Evolutionary conservation across 1,140 invertebrate species (phyloP), one percentile per base, ranked within the genome.

Genomic region (Pseudomyrmex sp.): DNA sequence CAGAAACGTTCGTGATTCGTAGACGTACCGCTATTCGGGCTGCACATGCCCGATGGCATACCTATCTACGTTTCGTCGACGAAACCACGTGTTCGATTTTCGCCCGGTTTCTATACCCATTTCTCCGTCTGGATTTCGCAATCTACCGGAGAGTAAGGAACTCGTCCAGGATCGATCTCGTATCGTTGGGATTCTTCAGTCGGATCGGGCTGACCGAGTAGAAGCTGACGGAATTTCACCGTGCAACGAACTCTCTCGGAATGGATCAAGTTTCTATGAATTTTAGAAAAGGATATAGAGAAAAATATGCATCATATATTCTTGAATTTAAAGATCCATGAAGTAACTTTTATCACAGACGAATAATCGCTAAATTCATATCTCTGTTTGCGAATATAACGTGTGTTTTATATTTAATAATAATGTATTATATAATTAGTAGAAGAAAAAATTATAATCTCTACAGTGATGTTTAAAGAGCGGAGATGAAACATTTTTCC

Each of bases 91-190:
- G 74, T 52, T 75, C 56, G 54, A 80, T 70, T 80, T 80, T 70
- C 66, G 54, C 35, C 20, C 76, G 54, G 20, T 10, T 35, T 59
- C 44, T 35, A 35, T 15, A 72, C 4, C 35, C 44, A 69, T 79
- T 79, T 69, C 65, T 46, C 52, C 65, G 69, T 56, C 26, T 44
- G 35, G 20, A 79, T 79, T 79, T 79, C 20, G 44, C 65, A 79
- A 79, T 79, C 65, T 35, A 10, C 35, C 35, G 35, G 26, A 35
- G 35, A 59, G 15, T 70, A 79, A 79, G 65, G 44, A 79, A 70
- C 65, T 48, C 65, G 65, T 18, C 52, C 15, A 54, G 76, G 66
- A 79, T 66, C 74, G 74, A 77, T 70, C 23, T 35, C 63, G 52
- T 69, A 69, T 70, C 74, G 46, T 66, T 26, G 65, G 54, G 66